Base-by-base conservation (phyloP, 2,888 invertebrate genomes). In the Fragum fragum region DNA sequence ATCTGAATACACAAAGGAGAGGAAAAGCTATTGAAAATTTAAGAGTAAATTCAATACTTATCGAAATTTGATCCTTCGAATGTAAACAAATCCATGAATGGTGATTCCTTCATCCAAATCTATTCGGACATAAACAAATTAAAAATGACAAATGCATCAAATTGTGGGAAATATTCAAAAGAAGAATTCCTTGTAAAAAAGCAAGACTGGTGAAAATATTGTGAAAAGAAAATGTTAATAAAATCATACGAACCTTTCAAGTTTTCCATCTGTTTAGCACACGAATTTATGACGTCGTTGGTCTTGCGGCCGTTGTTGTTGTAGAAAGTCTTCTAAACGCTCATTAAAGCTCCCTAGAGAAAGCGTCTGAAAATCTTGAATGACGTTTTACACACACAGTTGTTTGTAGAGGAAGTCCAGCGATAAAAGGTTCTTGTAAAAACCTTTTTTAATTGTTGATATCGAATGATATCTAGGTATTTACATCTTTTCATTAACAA, bases 231-330 rank as follows among this genome's bases (percentile, higher is more conserved):
- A 9, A 36, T 36, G 32, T 57, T 26, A 21, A 26, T 23, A 57
- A 57, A 6, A 21, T 47, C 5, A 26, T 21, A 47, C 42, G 28
- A 21, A 32, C 53, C 5, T 23, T 75, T 75, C 26, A 28, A 52
- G n/a, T 75, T 69, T 68, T 69, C 69, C 75, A 68, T 69, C 68
- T 53, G 75, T 69, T 55, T 28, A 39, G 39, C 57, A 21, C 75
- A 42, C 7, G 26, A 55, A 55, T 36, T 26, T 26, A 69, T 69
- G 57, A 69, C 75, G 68, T 75, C 75, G 47, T 47, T 28, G 29
- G 21, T 57, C 21, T 57, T 57, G 57, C n/a, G 21, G 6, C 6
- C 23, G 57, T 47, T 47, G 47, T 47, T 47, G 47, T 47, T 47
- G 47, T 47, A 18, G 47, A 1, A 47, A 16, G 16, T 47, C n/a